Percentiles rank a stretch among this genome's conserved stretches.
Conservation (phyloP, 2,888 invertebrate species). For the Ormyrus pomaceus region DNA sequence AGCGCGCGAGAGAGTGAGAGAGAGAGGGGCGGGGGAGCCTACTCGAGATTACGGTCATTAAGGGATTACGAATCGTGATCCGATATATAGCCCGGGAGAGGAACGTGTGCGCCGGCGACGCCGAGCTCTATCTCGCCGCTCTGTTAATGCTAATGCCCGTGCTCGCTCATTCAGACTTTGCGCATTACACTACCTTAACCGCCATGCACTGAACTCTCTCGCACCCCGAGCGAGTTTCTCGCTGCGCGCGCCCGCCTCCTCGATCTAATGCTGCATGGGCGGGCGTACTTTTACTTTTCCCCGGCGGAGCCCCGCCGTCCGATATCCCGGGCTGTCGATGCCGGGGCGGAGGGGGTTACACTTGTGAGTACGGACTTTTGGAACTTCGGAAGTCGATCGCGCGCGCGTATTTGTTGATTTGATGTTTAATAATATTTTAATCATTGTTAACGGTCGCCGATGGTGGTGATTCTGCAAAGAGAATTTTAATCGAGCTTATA, state of each 20-base stretch:
- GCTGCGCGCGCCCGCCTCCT: background rate
- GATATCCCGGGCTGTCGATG: too few species aligned
- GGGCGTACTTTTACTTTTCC: background rate
- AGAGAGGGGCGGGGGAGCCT: background rate
- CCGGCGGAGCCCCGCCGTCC: too few species aligned
- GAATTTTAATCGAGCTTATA: too few species aligned
- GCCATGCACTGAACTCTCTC: background rate
- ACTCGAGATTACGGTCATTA: conserved; percentile 40
- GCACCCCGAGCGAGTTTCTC: background rate
- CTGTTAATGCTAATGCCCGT: conserved; percentile 32
- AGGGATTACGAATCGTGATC: conserved; percentile 35
- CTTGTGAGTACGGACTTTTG: too few species aligned
- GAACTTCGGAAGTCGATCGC: too few species aligned
- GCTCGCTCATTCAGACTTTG: conserved; percentile 22
- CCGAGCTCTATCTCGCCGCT: background rate
- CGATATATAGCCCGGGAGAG: background rate
- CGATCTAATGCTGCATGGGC: background rate
- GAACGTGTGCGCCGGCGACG: too few species aligned
- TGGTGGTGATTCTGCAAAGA: too few species aligned
- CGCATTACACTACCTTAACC: conserved; percentile 11
- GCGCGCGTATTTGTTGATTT: too few species aligned
- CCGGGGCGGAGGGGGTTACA: too few species aligned
- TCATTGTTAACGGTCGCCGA: too few species aligned
- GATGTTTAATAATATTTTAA: too few species aligned
- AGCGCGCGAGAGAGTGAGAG: background rate